A percentile compares a stretch with the other conserved stretches of the same genome.
These are phyloP conservation scores for Drosophila murphyi DNA, from an alignment of 1,140 invertebrate species.

Conservation along the genomic window DNA sequence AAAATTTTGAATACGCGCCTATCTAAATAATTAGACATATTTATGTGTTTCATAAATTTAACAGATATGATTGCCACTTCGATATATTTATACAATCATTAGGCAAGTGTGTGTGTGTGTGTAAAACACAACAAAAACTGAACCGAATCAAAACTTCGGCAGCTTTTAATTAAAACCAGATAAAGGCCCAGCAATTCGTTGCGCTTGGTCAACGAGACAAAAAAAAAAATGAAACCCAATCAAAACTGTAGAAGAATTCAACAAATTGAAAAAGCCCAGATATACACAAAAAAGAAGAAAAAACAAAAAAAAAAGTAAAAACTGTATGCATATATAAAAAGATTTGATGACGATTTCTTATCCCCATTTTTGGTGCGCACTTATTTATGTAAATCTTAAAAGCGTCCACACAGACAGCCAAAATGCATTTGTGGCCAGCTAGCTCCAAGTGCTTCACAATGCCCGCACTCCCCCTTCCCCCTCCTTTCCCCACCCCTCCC, in stretches of 20 bases:
- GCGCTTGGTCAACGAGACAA: conserved; percentile 59
- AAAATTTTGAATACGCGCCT: conserved; percentile 39
- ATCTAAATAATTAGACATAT: conserved; percentile 80
- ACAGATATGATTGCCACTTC: conserved; percentile 61
- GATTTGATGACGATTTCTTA: conserved; percentile 62
- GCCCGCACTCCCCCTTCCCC: neutral
- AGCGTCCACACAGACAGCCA: conserved; percentile 56
- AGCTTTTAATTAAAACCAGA: conserved; percentile 76
- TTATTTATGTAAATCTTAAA: conserved; percentile 77
- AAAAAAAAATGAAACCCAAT: conserved; percentile 50
- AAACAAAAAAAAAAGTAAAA: neutral
- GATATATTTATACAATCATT: conserved; percentile 27
- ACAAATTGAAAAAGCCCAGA: conserved; percentile 17
- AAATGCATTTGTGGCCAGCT: conserved; percentile 67
- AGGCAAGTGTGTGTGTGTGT: conserved; percentile 27
- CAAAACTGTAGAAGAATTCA: conserved; percentile 42
- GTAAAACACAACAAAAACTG: neutral
- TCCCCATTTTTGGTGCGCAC: conserved; percentile 62
- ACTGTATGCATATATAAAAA: conserved; percentile 11
- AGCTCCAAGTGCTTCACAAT: conserved; percentile 35
- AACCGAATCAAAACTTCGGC: conserved; percentile 51
- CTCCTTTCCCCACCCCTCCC: no score
- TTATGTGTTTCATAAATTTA: conserved; percentile 76
- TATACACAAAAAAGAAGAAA: neutral
- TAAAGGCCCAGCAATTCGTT: conserved; percentile 68